phyloP scores from a whole-genome alignment of 2,113 vertebrate genomes.

The Climacteris rufus region DNA sequence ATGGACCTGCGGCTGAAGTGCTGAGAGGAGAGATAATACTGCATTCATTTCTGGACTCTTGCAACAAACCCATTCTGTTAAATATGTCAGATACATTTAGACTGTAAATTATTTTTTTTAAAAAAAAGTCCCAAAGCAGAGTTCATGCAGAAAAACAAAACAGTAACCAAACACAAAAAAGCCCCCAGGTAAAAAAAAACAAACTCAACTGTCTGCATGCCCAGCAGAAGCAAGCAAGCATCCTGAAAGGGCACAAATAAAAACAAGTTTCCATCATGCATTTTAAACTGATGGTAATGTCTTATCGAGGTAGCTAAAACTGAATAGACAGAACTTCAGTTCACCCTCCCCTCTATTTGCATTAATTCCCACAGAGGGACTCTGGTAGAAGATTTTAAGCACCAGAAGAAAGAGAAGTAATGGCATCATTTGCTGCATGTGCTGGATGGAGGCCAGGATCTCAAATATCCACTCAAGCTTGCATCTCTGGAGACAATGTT shows the following conservation, averaged over 20 bases:
- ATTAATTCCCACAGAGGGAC: background rate
- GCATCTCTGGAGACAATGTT: constrained; percentile 49
- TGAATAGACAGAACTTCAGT: background rate
- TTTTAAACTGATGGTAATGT: background rate
- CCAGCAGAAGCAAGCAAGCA: background rate
- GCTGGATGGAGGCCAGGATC: constrained; percentile 44
- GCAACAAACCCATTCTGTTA: background rate
- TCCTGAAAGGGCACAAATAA: background rate
- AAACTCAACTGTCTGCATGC: background rate
- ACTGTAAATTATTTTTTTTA: background rate
- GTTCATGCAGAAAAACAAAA: background rate
- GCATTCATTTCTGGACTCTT: background rate
- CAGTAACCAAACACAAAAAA: background rate
- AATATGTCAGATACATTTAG: background rate
- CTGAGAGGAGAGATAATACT: background rate
- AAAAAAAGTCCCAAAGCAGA: background rate
- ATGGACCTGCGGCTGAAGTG: background rate
- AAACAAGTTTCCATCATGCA: background rate
- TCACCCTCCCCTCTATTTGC: background rate
- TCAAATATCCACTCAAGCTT: constrained; percentile 38
- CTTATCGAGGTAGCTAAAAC: background rate
- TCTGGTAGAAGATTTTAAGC: constrained; percentile 14
- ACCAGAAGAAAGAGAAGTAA: constrained; percentile 20
- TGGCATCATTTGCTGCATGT: constrained; percentile 38
- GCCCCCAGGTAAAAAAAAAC: background rate